Conservation (phyloP, 30 jellyfish, hydroid and myxozoan species). For the Hydra vulgaris region DNA sequence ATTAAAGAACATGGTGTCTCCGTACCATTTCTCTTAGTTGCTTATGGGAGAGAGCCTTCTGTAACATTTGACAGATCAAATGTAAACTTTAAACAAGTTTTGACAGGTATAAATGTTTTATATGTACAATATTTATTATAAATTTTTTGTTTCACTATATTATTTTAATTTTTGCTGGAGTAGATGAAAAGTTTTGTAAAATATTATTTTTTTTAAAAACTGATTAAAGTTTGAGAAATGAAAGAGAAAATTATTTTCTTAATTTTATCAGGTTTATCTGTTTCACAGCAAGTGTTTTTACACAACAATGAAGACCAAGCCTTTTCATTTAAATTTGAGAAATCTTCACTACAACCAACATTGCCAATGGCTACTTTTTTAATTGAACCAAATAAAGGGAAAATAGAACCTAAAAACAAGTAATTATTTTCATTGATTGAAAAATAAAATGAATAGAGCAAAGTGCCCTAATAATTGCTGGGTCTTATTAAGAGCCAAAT, state of each 20-base stretch:
- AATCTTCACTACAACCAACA: conserved; percentile 62
- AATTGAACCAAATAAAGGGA: conserved; percentile 72
- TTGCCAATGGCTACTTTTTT: conserved; percentile 62
- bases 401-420: conserved; percentile 54
- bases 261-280: conserved; percentile 85
- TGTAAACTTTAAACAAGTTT: conserved; percentile 56
- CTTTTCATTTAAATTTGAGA: conserved; percentile 45
- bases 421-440: conserved; percentile 4
- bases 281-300: conserved; percentile 29
- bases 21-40: conserved; percentile 74
- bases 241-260: no score
- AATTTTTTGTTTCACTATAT: background rate
- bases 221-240: no score
- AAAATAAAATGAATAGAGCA: background rate
- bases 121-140: no score
- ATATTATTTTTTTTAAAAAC: no score
- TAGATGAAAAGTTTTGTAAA: no score
- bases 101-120: conserved; percentile 36
- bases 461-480: background rate
- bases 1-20: conserved; percentile 63
- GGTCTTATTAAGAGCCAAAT: no score
- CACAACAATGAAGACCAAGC: conserved; percentile 70
- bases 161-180: background rate
- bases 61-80: conserved; percentile 77
- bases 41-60: conserved; percentile 66